A percentile compares a stretch with the other conserved stretches of the same genome.
phyloP scores from a whole-genome alignment of 1,140 invertebrate species.

The Calliphora vicina region DNA sequence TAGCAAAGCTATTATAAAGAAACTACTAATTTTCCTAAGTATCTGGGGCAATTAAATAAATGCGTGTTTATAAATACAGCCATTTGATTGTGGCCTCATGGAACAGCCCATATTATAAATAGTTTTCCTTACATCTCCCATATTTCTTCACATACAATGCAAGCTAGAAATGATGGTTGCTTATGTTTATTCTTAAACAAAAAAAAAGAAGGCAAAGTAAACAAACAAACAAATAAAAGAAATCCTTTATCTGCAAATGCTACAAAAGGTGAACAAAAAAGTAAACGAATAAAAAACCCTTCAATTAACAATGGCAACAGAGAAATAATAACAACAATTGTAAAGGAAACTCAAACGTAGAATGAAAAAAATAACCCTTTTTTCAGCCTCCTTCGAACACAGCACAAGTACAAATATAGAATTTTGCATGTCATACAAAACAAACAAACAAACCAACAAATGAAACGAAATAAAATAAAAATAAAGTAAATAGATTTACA shows the following conservation, averaged over 20 bases:
- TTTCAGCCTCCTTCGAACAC: neutral
- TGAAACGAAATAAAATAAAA: neutral
- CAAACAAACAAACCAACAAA: conserved; percentile 1
- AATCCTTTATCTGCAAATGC: neutral
- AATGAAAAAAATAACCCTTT: neutral
- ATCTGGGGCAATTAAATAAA: too few species aligned
- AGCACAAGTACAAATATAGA: conserved; percentile 1
- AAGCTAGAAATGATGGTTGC: neutral
- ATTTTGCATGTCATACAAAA: conserved; percentile 30
- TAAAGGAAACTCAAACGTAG: neutral
- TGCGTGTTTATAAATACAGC: too few species aligned
- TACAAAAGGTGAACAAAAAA: neutral
- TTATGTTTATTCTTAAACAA: neutral
- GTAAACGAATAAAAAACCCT: neutral
- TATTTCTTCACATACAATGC: neutral
- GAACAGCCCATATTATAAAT: neutral
- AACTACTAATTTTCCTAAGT: too few species aligned
- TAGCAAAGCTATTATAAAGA: too few species aligned
- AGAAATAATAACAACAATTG: neutral
- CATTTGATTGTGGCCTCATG: neutral
- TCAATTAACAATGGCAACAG: neutral
- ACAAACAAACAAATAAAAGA: neutral
- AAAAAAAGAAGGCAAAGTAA: neutral
- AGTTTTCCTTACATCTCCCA: neutral
- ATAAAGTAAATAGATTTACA: neutral